Percentiles rank a stretch among this genome's conserved stretches.
These are phyloP conservation scores for Hapalemur alaotrensis DNA, from an alignment of 2,797 vertebrate genomes.

Conservation along the genomic window DNA sequence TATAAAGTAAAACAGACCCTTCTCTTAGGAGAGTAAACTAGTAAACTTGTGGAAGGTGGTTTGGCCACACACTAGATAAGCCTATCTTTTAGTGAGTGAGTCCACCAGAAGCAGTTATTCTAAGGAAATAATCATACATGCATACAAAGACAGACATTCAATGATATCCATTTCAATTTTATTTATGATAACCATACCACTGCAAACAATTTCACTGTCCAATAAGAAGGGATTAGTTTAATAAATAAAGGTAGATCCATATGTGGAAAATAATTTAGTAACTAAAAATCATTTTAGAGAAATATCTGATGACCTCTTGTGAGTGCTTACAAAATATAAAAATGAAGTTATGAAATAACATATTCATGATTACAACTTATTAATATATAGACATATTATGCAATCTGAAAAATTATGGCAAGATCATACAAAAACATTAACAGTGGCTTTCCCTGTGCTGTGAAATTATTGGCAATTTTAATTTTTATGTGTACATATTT, in stretches of 20 bases:
- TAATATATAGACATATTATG: neutral
- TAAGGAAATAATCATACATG: neutral
- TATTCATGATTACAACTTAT: neutral
- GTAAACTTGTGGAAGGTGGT: neutral
- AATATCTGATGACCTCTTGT: neutral
- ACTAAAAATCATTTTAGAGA: neutral
- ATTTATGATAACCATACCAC: neutral
- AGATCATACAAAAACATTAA: neutral
- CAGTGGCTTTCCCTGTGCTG: neutral
- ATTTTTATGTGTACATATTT: neutral
- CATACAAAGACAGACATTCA: neutral
- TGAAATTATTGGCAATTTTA: slow-evolving; percentile 9
- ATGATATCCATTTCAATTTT: neutral
- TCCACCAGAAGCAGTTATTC: neutral
- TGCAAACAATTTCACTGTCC: slow-evolving; percentile 19
- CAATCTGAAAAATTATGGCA: neutral
- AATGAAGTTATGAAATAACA: neutral
- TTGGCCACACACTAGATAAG: neutral
- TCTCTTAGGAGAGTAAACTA: neutral
- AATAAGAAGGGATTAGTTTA: neutral
- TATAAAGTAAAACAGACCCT: neutral
- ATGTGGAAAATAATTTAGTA: slow-evolving; percentile 23
- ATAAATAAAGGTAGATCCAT: neutral
- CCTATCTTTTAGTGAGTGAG: neutral
- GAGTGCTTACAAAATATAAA: slow-evolving; percentile 29